Percentiles rank a stretch among this genome's conserved stretches.
Evolutionary conservation across 2,888 invertebrate genomes (phyloP).

Genomic region (Spodoptera picta): DNA sequence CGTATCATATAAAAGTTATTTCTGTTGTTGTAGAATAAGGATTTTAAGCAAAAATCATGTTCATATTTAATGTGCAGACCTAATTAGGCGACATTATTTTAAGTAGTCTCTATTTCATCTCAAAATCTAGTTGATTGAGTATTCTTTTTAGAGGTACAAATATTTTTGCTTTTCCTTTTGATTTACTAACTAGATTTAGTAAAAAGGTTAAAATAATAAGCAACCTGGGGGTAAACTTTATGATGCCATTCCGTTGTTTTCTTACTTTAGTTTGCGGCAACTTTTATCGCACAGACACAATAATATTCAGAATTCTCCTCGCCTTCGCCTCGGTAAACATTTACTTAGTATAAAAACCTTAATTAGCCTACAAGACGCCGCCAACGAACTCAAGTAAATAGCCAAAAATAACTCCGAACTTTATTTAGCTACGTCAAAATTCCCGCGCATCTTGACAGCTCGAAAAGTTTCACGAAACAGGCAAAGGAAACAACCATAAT

Average conservation of each 20-base stretch:
- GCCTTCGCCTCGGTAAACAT: conserved; percentile 6
- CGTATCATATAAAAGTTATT: background rate
- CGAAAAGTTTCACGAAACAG: conserved; percentile 13
- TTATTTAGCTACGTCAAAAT: conserved; percentile 15
- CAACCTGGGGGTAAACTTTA: conserved; percentile 18
- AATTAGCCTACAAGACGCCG: conserved; percentile 10
- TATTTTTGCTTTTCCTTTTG: background rate
- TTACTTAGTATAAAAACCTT: conserved; percentile 4
- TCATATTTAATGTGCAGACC: no score
- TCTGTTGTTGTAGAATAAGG: background rate
- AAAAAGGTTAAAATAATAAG: conserved; percentile 22
- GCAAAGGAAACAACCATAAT: conserved; percentile 1
- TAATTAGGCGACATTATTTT: no score
- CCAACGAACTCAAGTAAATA: background rate
- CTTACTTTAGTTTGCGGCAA: conserved; percentile 8
- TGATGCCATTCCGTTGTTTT: conserved; percentile 21
- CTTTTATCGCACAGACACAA: conserved; percentile 10
- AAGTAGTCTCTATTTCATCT: no score
- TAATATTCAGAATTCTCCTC: conserved; percentile 2
- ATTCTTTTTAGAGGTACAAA: background rate
- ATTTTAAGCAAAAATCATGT: no score
- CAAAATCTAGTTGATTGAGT: no score
- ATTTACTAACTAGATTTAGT: conserved; percentile 19
- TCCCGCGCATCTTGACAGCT: conserved; percentile 2
- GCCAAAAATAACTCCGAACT: conserved; percentile 19